Evolutionary conservation across 2,888 invertebrate genomes (phyloP).

Genomic region (Caenorhabditis wallacei): DNA sequence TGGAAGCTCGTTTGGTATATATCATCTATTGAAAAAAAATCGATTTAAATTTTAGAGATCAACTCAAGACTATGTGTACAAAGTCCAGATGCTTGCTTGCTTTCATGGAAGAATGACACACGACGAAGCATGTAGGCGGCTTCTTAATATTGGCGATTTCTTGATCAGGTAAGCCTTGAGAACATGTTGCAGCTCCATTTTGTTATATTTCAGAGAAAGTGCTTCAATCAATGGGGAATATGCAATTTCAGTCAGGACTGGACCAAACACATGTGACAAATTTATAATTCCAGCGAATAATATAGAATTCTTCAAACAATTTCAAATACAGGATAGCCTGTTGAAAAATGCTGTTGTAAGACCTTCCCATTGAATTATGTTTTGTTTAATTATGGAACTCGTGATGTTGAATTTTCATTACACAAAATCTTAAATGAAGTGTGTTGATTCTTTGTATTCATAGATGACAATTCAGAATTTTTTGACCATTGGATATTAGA

Average conservation of each 20-base stretch:
- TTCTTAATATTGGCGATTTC: slow-evolving; percentile 31
- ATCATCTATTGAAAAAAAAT: background rate
- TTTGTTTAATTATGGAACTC: no score
- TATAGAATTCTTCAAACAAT: slow-evolving; percentile 11
- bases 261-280: background rate
- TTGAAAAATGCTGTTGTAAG: slow-evolving; percentile 7
- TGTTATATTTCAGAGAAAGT: slow-evolving; percentile 11
- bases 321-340: slow-evolving; percentile 5
- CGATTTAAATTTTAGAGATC: slow-evolving; percentile 25
- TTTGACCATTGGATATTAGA: slow-evolving; percentile 45
- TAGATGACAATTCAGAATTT: slow-evolving; percentile 58
- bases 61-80: slow-evolving; percentile 31
- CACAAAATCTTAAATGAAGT: no score
- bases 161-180: slow-evolving; percentile 13
- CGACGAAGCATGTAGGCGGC: background rate
- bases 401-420: no score
- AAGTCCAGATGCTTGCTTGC: slow-evolving; percentile 19
- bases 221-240: background rate
- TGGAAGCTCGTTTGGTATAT: slow-evolving; percentile 34
- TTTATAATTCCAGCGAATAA: background rate
- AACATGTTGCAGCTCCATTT: background rate
- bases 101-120: slow-evolving; percentile 23
- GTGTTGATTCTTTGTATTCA: no score
- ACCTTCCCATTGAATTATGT: background rate
- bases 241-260: background rate